Evolutionary conservation across 2,888 invertebrate species (phyloP).

Genomic region (Clunio marinus): DNA sequence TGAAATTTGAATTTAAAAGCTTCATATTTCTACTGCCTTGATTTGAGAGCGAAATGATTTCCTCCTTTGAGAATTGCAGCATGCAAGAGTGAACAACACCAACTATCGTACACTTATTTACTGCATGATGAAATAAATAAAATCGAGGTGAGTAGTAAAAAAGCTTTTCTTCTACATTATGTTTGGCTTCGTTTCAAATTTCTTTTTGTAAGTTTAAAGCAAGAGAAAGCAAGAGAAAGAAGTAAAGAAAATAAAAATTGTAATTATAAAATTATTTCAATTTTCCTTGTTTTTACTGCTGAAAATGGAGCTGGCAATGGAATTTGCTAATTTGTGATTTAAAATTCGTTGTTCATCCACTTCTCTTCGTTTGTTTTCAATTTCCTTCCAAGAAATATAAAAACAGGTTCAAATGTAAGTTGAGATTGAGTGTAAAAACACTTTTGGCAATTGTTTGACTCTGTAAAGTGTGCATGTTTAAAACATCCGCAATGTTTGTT

Average conservation of each 20-base stretch:
- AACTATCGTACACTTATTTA: neutral
- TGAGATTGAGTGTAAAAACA: too few species aligned
- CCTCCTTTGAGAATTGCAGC: neutral
- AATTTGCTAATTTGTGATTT: constrained; percentile 29
- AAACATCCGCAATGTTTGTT: too few species aligned
- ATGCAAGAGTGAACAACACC: neutral
- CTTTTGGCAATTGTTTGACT: too few species aligned
- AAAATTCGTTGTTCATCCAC: neutral
- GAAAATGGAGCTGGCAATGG: neutral
- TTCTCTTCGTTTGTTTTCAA: neutral
- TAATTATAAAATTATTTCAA: constrained; percentile 36
- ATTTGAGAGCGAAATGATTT: too few species aligned
- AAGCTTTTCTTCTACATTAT: neutral
- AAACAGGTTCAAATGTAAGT: too few species aligned
- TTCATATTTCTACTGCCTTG: too few species aligned
- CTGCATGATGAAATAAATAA: neutral
- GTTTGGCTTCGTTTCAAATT: constrained; percentile 30
- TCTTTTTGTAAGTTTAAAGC: neutral
- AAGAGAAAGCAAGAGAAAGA: neutral
- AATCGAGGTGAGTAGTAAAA: constrained; percentile 15
- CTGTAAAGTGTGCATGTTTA: too few species aligned
- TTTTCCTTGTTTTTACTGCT: neutral
- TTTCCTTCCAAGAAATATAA: neutral
- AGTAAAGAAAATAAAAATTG: constrained; percentile 2
- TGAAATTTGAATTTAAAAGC: too few species aligned